Conservation (phyloP, 2,888 invertebrate genomes). For the Xanthorhoe designata region DNA sequence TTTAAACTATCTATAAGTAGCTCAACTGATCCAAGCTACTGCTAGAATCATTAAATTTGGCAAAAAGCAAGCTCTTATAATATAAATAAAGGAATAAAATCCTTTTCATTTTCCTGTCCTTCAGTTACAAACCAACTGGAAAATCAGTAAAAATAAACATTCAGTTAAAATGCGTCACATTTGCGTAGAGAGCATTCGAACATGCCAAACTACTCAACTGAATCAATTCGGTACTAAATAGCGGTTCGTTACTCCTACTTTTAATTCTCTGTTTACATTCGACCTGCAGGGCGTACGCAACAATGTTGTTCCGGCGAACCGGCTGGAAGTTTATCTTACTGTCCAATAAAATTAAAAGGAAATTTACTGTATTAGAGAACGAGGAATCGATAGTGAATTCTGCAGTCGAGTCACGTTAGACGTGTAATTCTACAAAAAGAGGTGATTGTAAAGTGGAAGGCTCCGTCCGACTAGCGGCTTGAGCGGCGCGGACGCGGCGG, state of each 20-base stretch:
- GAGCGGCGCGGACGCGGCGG: constrained; percentile 58
- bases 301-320: constrained; percentile 41
- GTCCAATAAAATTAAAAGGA: constrained; percentile 57
- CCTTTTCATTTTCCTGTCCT: neutral
- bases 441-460: constrained; percentile 72
- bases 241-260: constrained; percentile 54
- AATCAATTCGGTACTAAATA: constrained; percentile 44
- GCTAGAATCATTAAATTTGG: too few species aligned
- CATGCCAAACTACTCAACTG: constrained; percentile 38
- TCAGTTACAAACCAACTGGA: neutral
- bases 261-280: constrained; percentile 42
- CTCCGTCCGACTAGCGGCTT: constrained; percentile 55
- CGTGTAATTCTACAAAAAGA: constrained; percentile 75
- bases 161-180: constrained; percentile 10
- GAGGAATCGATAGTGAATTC: constrained; percentile 47
- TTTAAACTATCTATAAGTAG: too few species aligned
- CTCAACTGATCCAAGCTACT: too few species aligned
- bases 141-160: constrained; percentile 1
- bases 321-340: constrained; percentile 48
- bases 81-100: too few species aligned
- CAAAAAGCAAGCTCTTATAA: too few species aligned
- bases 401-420: constrained; percentile 68
- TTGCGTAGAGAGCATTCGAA: constrained; percentile 10
- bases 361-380: constrained; percentile 55
- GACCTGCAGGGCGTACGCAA: constrained; percentile 30